Conservation (phyloP, 2,888 invertebrate species). For the Diaphora mendica region DNA sequence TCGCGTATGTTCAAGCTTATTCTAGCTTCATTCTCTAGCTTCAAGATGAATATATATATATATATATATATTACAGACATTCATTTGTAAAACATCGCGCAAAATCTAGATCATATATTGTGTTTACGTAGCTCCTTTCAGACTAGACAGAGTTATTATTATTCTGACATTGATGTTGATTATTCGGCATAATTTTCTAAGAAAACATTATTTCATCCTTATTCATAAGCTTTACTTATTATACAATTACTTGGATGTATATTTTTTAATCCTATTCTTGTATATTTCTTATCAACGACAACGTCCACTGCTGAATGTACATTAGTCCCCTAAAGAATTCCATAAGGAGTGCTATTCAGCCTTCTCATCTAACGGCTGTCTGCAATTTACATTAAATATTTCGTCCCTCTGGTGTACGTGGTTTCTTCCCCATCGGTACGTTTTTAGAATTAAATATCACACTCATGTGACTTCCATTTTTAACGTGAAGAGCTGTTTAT, state of each 20-base stretch:
- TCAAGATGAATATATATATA: too few species aligned
- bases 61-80: conserved; percentile 18
- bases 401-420: neutral
- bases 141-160: conserved; percentile 20
- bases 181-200: conserved; percentile 6
- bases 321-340: neutral
- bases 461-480: neutral
- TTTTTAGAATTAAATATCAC: neutral
- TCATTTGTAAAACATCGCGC: conserved; percentile 23
- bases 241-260: neutral
- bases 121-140: conserved; percentile 23
- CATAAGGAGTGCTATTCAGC: neutral
- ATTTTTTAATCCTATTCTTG: neutral
- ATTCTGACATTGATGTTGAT: conserved; percentile 15
- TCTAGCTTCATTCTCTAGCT: too few species aligned
- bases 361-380: conserved; percentile 2
- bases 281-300: neutral
- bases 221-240: neutral
- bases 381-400: neutral
- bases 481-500: neutral
- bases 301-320: neutral
- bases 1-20: conserved; percentile 21
- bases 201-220: conserved; percentile 8
- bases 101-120: conserved; percentile 33
- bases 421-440: conserved; percentile 1